A percentile compares a stretch with the other conserved stretches of the same genome.
Evolutionary conservation across 1,140 invertebrate genomes (phyloP).

Genomic region (Caenorhabditis remanei): DNA sequence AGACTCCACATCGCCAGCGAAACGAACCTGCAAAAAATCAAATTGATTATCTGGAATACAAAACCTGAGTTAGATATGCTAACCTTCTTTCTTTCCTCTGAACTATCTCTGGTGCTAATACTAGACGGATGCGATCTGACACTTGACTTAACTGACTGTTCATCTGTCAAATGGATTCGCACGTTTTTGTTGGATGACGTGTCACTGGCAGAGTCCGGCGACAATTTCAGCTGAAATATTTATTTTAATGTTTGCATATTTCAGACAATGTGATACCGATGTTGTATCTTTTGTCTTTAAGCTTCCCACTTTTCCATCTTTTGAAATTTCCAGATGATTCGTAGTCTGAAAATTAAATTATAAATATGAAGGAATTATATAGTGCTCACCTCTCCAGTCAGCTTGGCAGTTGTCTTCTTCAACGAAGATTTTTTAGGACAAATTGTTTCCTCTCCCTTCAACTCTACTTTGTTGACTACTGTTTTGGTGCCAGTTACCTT

Average conservation of each 20-base stretch:
- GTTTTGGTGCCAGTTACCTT: constrained; percentile 46
- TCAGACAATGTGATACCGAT: not conserved
- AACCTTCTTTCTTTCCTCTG: constrained; percentile 58
- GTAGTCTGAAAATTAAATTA: constrained; percentile 30
- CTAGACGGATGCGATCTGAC: constrained; percentile 39
- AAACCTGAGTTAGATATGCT: not conserved
- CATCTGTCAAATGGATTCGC: constrained; percentile 13
- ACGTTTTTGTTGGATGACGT: constrained; percentile 31
- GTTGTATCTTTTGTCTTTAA: constrained; percentile 32
- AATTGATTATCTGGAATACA: not conserved
- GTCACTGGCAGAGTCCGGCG: constrained; percentile 2
- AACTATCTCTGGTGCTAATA: constrained; percentile 51
- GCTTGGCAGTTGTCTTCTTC: constrained; percentile 28
- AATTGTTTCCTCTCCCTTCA: constrained; percentile 51
- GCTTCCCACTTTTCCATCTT: not conserved
- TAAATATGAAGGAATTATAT: not conserved
- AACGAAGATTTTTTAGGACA: constrained; percentile 39
- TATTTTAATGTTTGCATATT: not conserved
- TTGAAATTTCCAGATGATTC: constrained; percentile 18
- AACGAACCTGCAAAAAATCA: constrained; percentile 38
- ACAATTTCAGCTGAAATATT: constrained; percentile 51
- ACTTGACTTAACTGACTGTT: constrained; percentile 39
- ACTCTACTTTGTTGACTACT: constrained; percentile 42
- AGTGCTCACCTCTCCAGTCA: constrained; percentile 52
- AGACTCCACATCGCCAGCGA: constrained; percentile 34